Evolutionary conservation across 2,888 invertebrate species (phyloP).

Genomic region (Drosophila fungiperda): DNA sequence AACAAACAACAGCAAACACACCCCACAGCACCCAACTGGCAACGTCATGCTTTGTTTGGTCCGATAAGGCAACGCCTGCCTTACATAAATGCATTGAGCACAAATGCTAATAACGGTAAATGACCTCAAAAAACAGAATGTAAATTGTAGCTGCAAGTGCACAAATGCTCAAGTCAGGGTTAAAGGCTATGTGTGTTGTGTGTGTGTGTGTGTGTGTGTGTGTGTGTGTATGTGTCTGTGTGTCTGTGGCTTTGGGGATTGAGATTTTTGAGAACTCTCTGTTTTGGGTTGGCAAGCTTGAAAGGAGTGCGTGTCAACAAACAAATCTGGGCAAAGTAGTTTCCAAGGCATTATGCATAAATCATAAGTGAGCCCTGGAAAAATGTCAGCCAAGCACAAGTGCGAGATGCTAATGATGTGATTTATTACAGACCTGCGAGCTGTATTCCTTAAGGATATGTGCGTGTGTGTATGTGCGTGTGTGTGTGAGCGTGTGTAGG

Average conservation of each 20-base stretch:
- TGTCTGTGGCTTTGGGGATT: constrained; percentile 4
- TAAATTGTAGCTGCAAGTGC: constrained; percentile 27
- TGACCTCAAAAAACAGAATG: constrained; percentile 52
- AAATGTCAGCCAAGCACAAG: constrained; percentile 42
- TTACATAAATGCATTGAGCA: constrained; percentile 65
- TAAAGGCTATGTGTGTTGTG: constrained; percentile 10
- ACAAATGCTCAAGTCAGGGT: constrained; percentile 45
- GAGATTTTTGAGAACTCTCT: neutral
- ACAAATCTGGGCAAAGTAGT: constrained; percentile 52
- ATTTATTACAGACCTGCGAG: constrained; percentile 60
- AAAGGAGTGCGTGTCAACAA: constrained; percentile 65
- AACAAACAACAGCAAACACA: constrained; percentile 10
- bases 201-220: constrained; percentile 9
- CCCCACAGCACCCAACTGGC: constrained; percentile 22
- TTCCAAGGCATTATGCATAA: constrained; percentile 49
- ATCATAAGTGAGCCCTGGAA: constrained; percentile 55
- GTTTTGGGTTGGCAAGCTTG: constrained; percentile 24
- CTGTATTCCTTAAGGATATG: constrained; percentile 58
- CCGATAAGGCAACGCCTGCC: constrained; percentile 52
- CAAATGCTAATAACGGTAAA: constrained; percentile 74
- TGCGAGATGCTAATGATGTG: constrained; percentile 71
- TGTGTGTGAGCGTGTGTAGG: constrained; percentile 35
- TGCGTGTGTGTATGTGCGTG: constrained; percentile 16
- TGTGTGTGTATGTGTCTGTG: constrained; percentile 13
- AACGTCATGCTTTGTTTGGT: constrained; percentile 65